Evolutionary conservation across 2,888 invertebrate genomes (phyloP).

Genomic region (Acanthoscelides obtectus): DNA sequence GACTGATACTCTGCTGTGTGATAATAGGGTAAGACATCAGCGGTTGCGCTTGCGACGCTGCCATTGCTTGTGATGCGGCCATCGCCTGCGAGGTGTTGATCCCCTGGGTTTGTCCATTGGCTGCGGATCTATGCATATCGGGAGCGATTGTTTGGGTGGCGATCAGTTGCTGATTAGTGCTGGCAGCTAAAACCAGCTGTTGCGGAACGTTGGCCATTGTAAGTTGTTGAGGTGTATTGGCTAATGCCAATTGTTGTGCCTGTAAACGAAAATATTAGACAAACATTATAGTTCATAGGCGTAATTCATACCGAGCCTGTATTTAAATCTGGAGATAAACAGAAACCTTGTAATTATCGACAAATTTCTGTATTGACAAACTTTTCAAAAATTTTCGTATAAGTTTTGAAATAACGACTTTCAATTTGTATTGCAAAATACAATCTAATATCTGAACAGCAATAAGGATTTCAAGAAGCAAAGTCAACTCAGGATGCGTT

Average conservation of each 20-base stretch:
- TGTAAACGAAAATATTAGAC: too few species aligned
- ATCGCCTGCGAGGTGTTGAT: constrained; percentile 52
- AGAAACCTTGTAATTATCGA: too few species aligned
- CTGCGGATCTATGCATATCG: constrained; percentile 38
- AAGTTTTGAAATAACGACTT: too few species aligned
- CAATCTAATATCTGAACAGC: too few species aligned
- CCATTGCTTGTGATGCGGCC: constrained; percentile 52
- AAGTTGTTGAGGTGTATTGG: constrained; percentile 35
- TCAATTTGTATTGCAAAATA: too few species aligned
- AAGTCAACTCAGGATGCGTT: too few species aligned
- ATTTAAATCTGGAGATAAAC: too few species aligned
- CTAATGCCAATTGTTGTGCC: constrained; percentile 7
- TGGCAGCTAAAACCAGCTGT: constrained; percentile 40
- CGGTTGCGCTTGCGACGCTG: constrained; percentile 58
- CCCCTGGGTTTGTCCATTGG: constrained; percentile 43
- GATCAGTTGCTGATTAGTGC: constrained; percentile 32
- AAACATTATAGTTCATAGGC: too few species aligned
- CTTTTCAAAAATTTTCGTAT: too few species aligned
- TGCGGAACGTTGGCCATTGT: constrained; percentile 34
- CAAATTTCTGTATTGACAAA: too few species aligned
- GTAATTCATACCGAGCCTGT: too few species aligned
- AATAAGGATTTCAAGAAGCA: too few species aligned
- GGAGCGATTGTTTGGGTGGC: constrained; percentile 39
- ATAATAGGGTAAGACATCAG: constrained; percentile 64
- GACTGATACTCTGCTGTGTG: constrained; percentile 56